Base-by-base conservation (phyloP, 1,140 invertebrate genomes). In the Drosophila gunungcola region DNA sequence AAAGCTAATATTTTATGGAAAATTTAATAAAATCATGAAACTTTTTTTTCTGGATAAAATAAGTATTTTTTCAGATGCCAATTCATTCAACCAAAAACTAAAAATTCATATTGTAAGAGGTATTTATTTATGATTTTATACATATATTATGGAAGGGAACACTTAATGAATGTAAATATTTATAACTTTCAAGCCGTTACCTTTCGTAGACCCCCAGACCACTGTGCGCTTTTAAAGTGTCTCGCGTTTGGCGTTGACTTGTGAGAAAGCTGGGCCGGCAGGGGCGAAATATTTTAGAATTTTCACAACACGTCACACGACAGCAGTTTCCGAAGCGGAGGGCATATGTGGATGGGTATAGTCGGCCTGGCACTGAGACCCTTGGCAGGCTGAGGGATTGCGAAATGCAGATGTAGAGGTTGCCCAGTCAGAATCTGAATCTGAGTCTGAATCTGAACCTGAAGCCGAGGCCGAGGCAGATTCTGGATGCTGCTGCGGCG, bases 291-390 rank as follows among this genome's bases (percentile, higher is more conserved):
- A 86, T 86, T 86, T 89, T 67, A 83, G 83, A 89, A 83, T 89
- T 89, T 83, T 77, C 79, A 65, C 79, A 86, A 86, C 79, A 83
- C 83, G 60, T 86, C 83, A 86, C 84, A 89, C 79, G 79, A 79
- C 62, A 88, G 54, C 72, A 55, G 51, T 16, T 25, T 49, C 49
- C 48, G 16, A 46, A 42, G 42, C n/a, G 11, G 36, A 53, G 38
- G 45, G 39, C 43, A 48, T 39, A 60, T 39, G 63, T 56, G 41
- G 53, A 79, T 65, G 62, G 56, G 29, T 4, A 32, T 6, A 11
- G 64, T 73, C 77, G 48, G 41, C 56, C 51, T 32, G 29, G 6
- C 5, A 32, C 25, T 39, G 32, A 32, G 61, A 54, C 54, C 53
- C 51, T 52, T 74, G 60, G 70, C 43, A 60, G 60, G 34, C 42